phyloP scores from a whole-genome alignment of 2,888 invertebrate species.

The Tetragonisca angustula region DNA sequence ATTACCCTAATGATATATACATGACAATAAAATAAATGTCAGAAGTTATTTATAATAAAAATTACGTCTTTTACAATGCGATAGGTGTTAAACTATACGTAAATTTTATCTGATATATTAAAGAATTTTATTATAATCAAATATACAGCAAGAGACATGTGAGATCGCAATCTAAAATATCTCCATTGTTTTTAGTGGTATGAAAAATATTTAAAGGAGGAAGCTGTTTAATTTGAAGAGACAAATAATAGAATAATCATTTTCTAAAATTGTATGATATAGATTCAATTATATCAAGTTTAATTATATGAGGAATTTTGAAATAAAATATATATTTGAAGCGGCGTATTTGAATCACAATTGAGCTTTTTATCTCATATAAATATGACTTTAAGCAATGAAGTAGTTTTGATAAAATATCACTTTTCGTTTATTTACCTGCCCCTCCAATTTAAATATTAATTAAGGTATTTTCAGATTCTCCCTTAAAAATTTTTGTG shows the following conservation, averaged over 20 bases:
- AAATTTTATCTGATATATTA: constrained; percentile 27
- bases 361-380: background rate
- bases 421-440: background rate
- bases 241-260: constrained; percentile 6
- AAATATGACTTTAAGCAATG: background rate
- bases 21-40: background rate
- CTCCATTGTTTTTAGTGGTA: constrained; percentile 12
- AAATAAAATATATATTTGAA: constrained; percentile 1
- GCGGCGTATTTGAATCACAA: background rate
- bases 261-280: background rate
- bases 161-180: constrained; percentile 26
- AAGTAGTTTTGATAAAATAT: background rate
- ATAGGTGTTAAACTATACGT: constrained; percentile 8
- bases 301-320: background rate
- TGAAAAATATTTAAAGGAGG: constrained; percentile 29
- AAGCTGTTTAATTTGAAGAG: constrained; percentile 1
- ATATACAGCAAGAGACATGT: constrained; percentile 30
- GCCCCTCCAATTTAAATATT: constrained; percentile 7
- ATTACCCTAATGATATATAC: background rate
- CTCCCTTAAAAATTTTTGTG: constrained; percentile 27
- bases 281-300: background rate
- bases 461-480: background rate
- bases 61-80: background rate
- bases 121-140: constrained; percentile 31
- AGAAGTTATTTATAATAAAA: background rate